These are phyloP conservation scores for Copsychus sechellarum DNA, from an alignment of 2,113 vertebrate genomes.

Conservation along the genomic window DNA sequence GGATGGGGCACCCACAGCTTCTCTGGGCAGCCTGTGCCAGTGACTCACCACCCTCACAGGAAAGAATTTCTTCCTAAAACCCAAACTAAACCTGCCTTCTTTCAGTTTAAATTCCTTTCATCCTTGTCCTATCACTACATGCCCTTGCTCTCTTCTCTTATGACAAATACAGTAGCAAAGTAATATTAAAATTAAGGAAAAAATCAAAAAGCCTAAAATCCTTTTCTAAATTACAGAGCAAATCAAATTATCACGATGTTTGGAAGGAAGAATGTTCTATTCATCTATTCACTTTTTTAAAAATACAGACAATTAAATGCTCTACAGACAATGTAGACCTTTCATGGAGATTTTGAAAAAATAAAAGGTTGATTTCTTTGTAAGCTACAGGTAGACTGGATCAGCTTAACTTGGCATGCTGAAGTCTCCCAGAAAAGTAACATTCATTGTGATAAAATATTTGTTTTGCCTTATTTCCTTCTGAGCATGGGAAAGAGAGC, in stretches of 20 bases:
- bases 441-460: neutral
- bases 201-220: neutral
- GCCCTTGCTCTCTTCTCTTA: fast-evolving
- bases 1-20: neutral
- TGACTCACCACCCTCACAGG: neutral
- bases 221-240: neutral
- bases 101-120: neutral
- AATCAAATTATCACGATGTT: neutral
- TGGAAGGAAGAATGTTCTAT: neutral
- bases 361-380: neutral
- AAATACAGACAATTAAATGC: neutral
- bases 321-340: neutral
- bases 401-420: neutral
- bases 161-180: neutral
- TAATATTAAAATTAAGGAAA: neutral
- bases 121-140: neutral
- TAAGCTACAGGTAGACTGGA: neutral
- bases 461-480: neutral
- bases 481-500: neutral
- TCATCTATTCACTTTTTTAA: neutral
- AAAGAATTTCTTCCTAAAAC: neutral
- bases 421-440: neutral
- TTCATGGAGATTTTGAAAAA: neutral
- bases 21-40: neutral
- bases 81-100: neutral